A percentile compares a stretch with the other conserved stretches of the same genome.
Evolutionary conservation across 2,113 vertebrate genomes (phyloP).

Genomic region (Dipodomys stephensi): DNA sequence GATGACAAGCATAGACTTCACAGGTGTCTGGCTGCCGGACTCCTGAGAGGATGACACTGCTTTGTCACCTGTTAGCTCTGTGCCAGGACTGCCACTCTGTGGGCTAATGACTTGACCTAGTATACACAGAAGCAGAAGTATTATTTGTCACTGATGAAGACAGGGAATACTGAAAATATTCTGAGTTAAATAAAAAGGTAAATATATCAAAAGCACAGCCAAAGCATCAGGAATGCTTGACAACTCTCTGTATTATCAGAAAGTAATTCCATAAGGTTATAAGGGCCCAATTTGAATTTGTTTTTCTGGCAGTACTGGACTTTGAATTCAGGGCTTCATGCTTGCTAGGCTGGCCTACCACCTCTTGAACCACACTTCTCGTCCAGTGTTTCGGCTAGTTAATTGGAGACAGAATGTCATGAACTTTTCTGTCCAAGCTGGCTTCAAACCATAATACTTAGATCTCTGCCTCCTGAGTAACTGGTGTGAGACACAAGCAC

Average conservation of each 20-base stretch:
- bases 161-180: neutral
- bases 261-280: constrained; percentile 4
- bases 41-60: constrained; percentile 84
- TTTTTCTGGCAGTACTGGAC: too few species aligned
- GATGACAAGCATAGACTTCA: constrained; percentile 95
- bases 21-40: constrained; percentile 85
- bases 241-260: neutral
- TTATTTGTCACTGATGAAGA: neutral
- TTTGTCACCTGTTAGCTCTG: constrained; percentile 88
- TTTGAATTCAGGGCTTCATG: too few species aligned
- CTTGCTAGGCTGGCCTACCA: too few species aligned
- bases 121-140: constrained; percentile 53
- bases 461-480: neutral
- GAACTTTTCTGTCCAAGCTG: too few species aligned
- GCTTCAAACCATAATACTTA: too few species aligned
- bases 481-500: too few species aligned
- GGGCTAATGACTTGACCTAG: constrained; percentile 92
- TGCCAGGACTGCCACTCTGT: constrained; percentile 82
- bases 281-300: neutral
- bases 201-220: neutral
- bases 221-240: neutral
- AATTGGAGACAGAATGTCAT: too few species aligned
- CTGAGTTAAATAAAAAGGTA: constrained; percentile 16
- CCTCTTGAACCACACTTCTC: too few species aligned
- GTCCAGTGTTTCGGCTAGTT: too few species aligned